Percentiles rank a stretch among this genome's conserved stretches.
phyloP scores from a whole-genome alignment of 2,113 vertebrate genomes.

The Phyllostomus discolor region DNA sequence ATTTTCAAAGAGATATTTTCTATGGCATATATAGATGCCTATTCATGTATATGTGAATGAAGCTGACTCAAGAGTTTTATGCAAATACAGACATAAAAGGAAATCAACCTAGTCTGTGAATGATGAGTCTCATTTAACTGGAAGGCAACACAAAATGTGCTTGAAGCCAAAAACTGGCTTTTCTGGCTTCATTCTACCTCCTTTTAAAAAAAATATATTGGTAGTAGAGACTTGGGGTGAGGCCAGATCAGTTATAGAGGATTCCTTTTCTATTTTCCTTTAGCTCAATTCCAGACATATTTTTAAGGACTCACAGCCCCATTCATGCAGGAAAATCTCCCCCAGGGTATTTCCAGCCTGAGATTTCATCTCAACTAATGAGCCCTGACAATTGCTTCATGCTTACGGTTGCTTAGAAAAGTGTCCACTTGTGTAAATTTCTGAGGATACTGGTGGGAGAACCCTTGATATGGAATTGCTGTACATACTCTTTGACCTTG shows the following conservation, averaged over 20 bases:
- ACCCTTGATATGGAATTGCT: not conserved
- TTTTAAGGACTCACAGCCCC: not conserved
- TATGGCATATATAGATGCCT: not conserved
- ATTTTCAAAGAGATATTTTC: not conserved
- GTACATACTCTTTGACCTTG: not conserved
- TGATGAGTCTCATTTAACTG: not conserved
- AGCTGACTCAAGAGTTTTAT: not conserved
- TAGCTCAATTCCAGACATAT: not conserved
- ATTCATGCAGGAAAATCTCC: not conserved
- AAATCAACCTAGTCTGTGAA: not conserved
- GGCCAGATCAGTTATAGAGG: not conserved
- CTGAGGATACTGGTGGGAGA: not conserved
- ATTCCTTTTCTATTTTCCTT: not conserved
- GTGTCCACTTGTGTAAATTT: not conserved
- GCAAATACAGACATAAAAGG: not conserved
- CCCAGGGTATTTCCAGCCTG: not conserved
- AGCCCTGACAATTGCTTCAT: not conserved
- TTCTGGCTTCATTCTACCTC: not conserved
- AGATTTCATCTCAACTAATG: not conserved
- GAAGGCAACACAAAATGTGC: not conserved
- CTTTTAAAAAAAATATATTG: not conserved
- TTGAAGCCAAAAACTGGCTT: not conserved
- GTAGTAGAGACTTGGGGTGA: not conserved
- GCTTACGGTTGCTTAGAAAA: not conserved
- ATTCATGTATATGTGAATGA: not conserved